A percentile compares a stretch with the other conserved stretches of the same genome.
Evolutionary conservation across 35 echinoderm and acorn worm genomes (phyloP).

Genomic region (Lytechinus pictus): DNA sequence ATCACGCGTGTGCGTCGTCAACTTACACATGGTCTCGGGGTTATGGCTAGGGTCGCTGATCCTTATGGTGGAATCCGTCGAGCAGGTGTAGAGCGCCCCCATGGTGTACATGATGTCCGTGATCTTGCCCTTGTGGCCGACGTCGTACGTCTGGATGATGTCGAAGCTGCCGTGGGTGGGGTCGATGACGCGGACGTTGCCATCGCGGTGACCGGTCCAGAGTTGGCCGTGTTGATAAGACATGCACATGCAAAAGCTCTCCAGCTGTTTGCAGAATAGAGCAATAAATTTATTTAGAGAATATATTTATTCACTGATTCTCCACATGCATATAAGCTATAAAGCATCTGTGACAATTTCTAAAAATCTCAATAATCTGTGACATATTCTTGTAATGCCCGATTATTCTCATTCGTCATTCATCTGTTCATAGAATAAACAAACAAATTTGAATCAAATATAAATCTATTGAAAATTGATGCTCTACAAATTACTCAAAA

Average conservation of each 20-base stretch:
- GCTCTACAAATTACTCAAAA: too few species aligned
- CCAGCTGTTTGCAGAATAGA: constrained; percentile 60
- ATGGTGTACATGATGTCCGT: constrained; percentile 86
- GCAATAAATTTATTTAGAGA: too few species aligned
- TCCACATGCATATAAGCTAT: too few species aligned
- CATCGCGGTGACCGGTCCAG: constrained; percentile 82
- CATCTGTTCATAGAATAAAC: too few species aligned
- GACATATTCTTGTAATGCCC: too few species aligned
- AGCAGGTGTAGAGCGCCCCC: constrained; percentile 79
- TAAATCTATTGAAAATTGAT: too few species aligned
- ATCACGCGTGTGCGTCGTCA: constrained; percentile 44
- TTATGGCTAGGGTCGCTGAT: constrained; percentile 84
- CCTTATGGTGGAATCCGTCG: constrained; percentile 80
- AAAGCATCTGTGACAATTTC: too few species aligned
- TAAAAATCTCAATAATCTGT: too few species aligned
- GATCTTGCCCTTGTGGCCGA: constrained; percentile 81
- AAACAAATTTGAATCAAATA: too few species aligned
- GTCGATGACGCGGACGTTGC: constrained; percentile 62
- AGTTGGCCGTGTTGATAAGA: constrained; percentile 85
- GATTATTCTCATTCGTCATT: too few species aligned
- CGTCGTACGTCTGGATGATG: constrained; percentile 89
- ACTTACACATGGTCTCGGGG: constrained; percentile 59
- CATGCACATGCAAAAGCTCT: constrained; percentile 89
- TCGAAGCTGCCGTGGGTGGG: constrained; percentile 83
- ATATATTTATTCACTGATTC: too few species aligned